Percentiles rank a stretch among this genome's conserved stretches.
phyloP scores from a whole-genome alignment of 2,888 invertebrate species.

The Amphipoea oculea region DNA sequence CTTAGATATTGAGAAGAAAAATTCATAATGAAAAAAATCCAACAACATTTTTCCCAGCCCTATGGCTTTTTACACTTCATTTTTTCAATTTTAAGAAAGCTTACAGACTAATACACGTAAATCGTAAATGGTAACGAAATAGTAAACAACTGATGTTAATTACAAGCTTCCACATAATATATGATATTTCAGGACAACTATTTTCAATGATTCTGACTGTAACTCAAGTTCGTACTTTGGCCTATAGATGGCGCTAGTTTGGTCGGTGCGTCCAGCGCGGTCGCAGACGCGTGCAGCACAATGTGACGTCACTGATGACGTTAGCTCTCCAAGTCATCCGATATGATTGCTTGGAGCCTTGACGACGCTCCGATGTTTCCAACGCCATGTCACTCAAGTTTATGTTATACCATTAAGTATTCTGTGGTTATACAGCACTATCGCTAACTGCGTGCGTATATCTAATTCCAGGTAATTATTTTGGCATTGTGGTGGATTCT shows the following conservation, averaged over 20 bases:
- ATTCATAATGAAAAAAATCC: neutral
- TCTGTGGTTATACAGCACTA: conserved; percentile 1
- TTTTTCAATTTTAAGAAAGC: too few relatives aligned
- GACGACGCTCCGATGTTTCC: conserved; percentile 32
- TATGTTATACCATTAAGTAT: too few relatives aligned
- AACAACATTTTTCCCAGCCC: neutral
- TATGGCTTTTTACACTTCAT: neutral
- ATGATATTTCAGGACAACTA: neutral
- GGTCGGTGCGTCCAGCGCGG: conserved; percentile 4
- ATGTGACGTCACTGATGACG: conserved; percentile 54
- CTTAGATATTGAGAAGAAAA: neutral
- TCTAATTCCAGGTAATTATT: conserved; percentile 17
- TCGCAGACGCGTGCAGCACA: conserved; percentile 34
- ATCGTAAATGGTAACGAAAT: too few relatives aligned
- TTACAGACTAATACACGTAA: too few relatives aligned
- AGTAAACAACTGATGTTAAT: too few relatives aligned
- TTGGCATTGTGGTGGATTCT: neutral
- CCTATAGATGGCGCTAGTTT: conserved; percentile 27
- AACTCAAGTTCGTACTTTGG: conserved; percentile 1
- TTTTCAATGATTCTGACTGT: conserved; percentile 1
- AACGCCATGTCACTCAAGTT: conserved; percentile 32
- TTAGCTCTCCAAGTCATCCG: conserved; percentile 55
- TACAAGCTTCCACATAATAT: too few relatives aligned
- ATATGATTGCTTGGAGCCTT: conserved; percentile 56
- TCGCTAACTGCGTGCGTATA: conserved; percentile 5